Evolutionary conservation across 1,140 invertebrate genomes (phyloP).

Genomic region (Amyelois transitella): DNA sequence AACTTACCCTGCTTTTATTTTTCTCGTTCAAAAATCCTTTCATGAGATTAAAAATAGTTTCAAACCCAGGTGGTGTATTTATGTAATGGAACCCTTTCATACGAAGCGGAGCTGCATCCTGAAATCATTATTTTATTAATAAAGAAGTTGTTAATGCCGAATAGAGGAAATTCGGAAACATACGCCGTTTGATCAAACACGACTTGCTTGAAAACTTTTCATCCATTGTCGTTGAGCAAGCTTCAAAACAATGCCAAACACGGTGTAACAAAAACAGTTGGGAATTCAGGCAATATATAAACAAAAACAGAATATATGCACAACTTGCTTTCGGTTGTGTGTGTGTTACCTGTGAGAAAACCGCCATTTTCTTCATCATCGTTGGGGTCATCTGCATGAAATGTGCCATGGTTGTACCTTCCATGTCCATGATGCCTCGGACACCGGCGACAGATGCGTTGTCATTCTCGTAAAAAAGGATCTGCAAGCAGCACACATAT

Average conservation of each 20-base stretch:
- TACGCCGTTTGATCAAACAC: too few relatives aligned
- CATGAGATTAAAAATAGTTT: slow-evolving; percentile 66
- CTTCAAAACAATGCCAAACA: too few relatives aligned
- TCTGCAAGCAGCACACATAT: too few relatives aligned
- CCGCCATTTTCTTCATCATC: slow-evolving; percentile 65
- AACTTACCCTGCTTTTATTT: slow-evolving; percentile 39
- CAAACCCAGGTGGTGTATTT: slow-evolving; percentile 73
- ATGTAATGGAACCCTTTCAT: slow-evolving; percentile 77
- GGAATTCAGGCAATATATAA: too few relatives aligned
- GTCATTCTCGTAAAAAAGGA: slow-evolving; percentile 33
- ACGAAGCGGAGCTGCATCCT: slow-evolving; percentile 76
- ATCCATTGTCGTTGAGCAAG: too few relatives aligned
- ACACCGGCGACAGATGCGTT: slow-evolving; percentile 22
- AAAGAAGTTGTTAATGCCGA: too few relatives aligned
- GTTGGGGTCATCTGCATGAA: slow-evolving; percentile 67
- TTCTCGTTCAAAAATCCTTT: slow-evolving; percentile 64
- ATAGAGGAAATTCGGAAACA: too few relatives aligned
- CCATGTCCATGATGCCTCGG: slow-evolving; percentile 54
- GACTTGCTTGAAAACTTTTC: too few relatives aligned
- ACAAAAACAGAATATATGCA: not conserved
- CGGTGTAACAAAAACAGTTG: too few relatives aligned
- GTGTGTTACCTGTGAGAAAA: slow-evolving; percentile 49
- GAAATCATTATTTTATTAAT: slow-evolving; percentile 17
- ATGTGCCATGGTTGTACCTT: slow-evolving; percentile 54
- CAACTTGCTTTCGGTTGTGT: too few relatives aligned